Evolutionary conservation across 2,888 invertebrate species (phyloP), one percentile per base, ranked within the genome.

Genomic region (Mimachlamys varia): DNA sequence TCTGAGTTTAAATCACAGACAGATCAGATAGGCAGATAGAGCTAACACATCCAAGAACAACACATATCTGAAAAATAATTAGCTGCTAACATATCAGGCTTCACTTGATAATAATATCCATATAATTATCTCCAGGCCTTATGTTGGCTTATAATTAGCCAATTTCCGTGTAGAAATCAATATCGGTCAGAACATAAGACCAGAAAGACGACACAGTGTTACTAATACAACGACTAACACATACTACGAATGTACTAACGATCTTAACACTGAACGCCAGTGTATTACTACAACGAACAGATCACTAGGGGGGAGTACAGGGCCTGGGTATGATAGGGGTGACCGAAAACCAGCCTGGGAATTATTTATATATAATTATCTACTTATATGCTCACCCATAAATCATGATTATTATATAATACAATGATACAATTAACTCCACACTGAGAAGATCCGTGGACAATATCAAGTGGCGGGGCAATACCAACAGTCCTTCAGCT

Each of bases 381-480:
- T 76, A 76, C 22, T 76, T 10, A 76, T 76, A 76, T 76, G 76
- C 76, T 76, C 27, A 76, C 76, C 33, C 76, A 76, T 76, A 76
- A 76, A 76, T 76, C 76, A 76, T 76, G 76, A 27, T 76, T 7
- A 76, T 76, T 76, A 76, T 76, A 76, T 76, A 76, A 76, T 15
- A 27, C 33, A 76, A n/a, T 76, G 62, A 76, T 76, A 76, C 62
- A 76, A 76, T 76, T 27, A 76, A 76, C 76, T 76, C 76, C 33
- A 27, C 27, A 2, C 76, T 7, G 22, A 58, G 22, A n/a, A 76
- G 76, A 76, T 76, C 33, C 1, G 76, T 76, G 76, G 17, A 76
- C 76, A 76, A 76, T 76, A 76, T 76, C 76, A 0, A 27, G 12
- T 17, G 12, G 76, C 27, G 13, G 76, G 33, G 7, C 76, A 27